Evolutionary conservation across 2,888 invertebrate species (phyloP).

Genomic region (Mesorhabditis sp.): DNA sequence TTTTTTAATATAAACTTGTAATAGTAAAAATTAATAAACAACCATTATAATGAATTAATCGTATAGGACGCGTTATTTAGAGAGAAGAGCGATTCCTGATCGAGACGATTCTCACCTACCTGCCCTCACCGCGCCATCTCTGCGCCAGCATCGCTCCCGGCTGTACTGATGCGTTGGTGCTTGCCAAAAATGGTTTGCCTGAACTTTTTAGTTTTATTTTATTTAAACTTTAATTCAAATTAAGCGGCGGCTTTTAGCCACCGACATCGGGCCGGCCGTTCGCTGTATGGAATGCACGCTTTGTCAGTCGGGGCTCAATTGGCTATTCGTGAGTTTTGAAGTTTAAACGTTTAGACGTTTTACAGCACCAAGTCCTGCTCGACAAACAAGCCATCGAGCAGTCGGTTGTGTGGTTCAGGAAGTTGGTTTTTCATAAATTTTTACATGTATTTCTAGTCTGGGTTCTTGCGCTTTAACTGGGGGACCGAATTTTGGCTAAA

Average conservation of each 20-base stretch:
- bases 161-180: slow-evolving; percentile 23
- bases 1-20: no score
- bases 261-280: not conserved
- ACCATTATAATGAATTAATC: slow-evolving; percentile 26
- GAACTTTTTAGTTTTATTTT: no score
- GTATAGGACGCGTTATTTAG: not conserved
- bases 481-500: no score
- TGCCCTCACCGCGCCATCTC: slow-evolving; percentile 25
- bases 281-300: not conserved
- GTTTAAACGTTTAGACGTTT: not conserved
- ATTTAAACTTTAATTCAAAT: no score
- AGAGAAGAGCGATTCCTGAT: not conserved
- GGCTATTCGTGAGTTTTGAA: not conserved
- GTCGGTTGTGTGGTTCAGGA: not conserved
- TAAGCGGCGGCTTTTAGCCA: not conserved
- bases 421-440: not conserved
- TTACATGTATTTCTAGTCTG: no score
- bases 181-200: not conserved
- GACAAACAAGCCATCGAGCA: not conserved
- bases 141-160: slow-evolving; percentile 33
- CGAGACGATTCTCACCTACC: slow-evolving; percentile 12
- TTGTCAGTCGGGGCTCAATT: not conserved
- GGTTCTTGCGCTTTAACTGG: no score
- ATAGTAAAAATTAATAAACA: not conserved
- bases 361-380: not conserved